A percentile compares a stretch with the other conserved stretches of the same genome.
phyloP scores from a whole-genome alignment of 2,113 vertebrate genomes.

The Vombatus ursinus region DNA sequence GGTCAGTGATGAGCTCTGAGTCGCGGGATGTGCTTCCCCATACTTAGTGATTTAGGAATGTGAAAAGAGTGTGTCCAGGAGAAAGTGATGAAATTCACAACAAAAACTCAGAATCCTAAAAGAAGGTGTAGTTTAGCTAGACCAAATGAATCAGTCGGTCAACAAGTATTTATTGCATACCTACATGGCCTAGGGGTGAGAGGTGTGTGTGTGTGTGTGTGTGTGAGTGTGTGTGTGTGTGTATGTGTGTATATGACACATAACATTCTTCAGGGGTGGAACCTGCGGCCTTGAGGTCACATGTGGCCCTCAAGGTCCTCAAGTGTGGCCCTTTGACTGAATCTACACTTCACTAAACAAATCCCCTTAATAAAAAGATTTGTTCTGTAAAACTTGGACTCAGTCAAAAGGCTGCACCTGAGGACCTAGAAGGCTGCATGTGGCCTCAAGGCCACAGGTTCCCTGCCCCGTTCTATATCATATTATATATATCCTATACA shows the following conservation, averaged over 20 bases:
- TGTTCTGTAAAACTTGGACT: no score
- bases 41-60: background rate
- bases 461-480: background rate
- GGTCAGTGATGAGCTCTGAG: background rate
- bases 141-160: background rate
- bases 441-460: no score
- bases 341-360: no score
- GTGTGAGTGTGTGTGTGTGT: no score
- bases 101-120: background rate
- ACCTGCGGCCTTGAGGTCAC: no score
- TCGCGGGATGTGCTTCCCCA: background rate
- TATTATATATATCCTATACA: background rate
- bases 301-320: no score
- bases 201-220: no score
- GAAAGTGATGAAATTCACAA: background rate
- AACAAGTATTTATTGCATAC: conserved; percentile 4
- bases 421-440: no score
- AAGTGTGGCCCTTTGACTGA: no score
- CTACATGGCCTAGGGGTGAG: background rate
- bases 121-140: background rate
- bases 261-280: background rate
- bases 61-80: fast-evolving
- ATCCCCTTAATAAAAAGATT: no score
- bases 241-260: background rate
- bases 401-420: no score